Evolutionary conservation across 2,113 vertebrate species (phyloP), one percentile per base, ranked within the genome.

Genomic region (Tauraco erythrolophus): DNA sequence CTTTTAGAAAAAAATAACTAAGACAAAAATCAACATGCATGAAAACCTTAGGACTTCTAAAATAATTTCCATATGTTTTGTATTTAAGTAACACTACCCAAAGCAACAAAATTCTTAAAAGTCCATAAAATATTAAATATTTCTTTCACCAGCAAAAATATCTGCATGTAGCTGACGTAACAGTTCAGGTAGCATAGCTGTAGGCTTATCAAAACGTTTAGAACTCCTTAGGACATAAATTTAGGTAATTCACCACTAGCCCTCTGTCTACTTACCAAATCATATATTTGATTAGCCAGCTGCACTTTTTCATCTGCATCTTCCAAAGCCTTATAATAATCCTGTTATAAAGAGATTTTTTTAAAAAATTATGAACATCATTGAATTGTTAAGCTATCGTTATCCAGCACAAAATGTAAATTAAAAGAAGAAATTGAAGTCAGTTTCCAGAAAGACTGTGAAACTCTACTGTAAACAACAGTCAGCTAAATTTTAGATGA

Each of bases 221-320:
- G 13, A 92, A 88, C 8, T 50, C 27, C 21, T 31, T 14, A 33
- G 19, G 24, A 23, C 13, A 82, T 33, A 84, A 57, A 74, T 75
- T 48, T 11, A 60, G 23, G 39, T 39, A 94, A 84, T 71, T 85
- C 6, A 69, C 14, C 23, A 50, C n/a, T 84, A 53, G 14, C 16
- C 23, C 28, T 62, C 43, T 51, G 50, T 65, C 69, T 84, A 98
- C 99, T 99, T 98, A 99, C 99, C 99, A 99, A 98, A 89, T 99
- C 99, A 98, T 99, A 99, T 88, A 99, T 99, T 98, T 99, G 99
- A 98, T 99, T 99, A 98, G 99, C 99, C 98, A 99, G 98, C 43
- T 99, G 99, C 30, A 99, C 99, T 87, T 99, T 99, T 97, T 99
- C 99, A 96, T 99, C 99, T 71, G 99, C 99, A 94, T 99, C 99